Evolutionary conservation across 2,113 vertebrate genomes (phyloP), one percentile per base, ranked within the genome.

Genomic region (Eptesicus fuscus): DNA sequence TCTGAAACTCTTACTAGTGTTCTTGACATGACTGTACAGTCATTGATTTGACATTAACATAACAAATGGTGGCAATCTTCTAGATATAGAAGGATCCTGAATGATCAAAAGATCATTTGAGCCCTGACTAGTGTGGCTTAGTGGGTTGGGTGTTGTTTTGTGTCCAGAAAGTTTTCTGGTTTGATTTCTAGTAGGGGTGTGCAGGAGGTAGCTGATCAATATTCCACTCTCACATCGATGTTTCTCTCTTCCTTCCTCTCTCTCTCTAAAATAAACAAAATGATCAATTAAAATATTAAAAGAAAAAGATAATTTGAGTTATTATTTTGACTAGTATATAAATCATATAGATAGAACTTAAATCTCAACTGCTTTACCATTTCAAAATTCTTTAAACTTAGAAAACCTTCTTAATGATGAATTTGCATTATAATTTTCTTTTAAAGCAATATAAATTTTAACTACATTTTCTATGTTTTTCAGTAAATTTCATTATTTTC

Each of bases 301-400:
- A 11, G 7, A n/a, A 76, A 94, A 96, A 91, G 8, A 65, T 16
- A 17, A 80, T 53, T 59, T 74, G n/a, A 87, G 17, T 83, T 77
- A 88, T 18, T 53, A 76, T 28, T 71, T 96, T 77, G 80, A 94
- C 37, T 78, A 63, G 73, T 67, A 93, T 59, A 56, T 80, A 65
- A 25, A 49, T 74, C 79, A 91, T 37, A 88, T 11, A 82, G 44
- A 79, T 47, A 79, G 32, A 91, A 77, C n/a, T 4, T 44, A 78
- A 95, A 88, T 85, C 11, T 80, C 70, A 93, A 83, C 9, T 79
- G 73, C 44, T 86, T 83, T 86, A 73, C 35, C 69, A 73, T 90
- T 96, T 96, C 5, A 87, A 91, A 90, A 61, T 80, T 79, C 22
- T 73, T 95, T 80, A 96, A 63, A 73, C 35, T 90, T 95, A 71